phyloP scores from a whole-genome alignment of 2,113 vertebrate genomes.

The Blennius ocellaris region DNA sequence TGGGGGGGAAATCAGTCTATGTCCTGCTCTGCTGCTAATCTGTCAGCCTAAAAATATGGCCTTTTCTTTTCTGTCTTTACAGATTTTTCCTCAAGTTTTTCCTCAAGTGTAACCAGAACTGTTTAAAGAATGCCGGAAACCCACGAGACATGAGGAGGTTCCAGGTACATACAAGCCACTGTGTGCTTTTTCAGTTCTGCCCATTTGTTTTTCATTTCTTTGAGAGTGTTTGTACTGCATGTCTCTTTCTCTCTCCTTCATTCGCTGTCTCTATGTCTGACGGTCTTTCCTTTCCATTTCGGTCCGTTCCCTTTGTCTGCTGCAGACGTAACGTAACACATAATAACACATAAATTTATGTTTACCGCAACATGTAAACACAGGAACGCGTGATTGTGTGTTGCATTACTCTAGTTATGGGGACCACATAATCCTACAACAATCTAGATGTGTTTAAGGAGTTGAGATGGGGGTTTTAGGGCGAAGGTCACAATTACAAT shows the following conservation, averaged over 20 bases:
- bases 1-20: too few relatives aligned
- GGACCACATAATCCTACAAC: too few relatives aligned
- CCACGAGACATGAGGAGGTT: constrained; percentile 99
- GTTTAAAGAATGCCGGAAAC: constrained; percentile 99
- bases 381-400: constrained; percentile 36
- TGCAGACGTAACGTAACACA: constrained; percentile 13
- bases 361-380: constrained; percentile 16
- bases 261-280: neutral
- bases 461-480: too few relatives aligned
- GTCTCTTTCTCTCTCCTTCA: neutral
- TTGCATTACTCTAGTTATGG: too few relatives aligned
- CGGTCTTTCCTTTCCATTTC: neutral
- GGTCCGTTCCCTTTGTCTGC: neutral
- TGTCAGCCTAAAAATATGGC: constrained; percentile 40
- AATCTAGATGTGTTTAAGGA: too few relatives aligned
- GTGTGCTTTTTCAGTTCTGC: neutral
- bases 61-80: constrained; percentile 49
- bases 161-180: constrained; percentile 85
- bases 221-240: neutral
- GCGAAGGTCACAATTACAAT: too few relatives aligned
- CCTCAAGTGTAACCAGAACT: constrained; percentile 99
- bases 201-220: neutral
- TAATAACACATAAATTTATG: constrained; percentile 3
- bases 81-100: constrained; percentile 99
- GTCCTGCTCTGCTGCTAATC: constrained; percentile 6